Base-by-base conservation (phyloP, 2,888 invertebrate genomes). In the Zonitis immaculata region DNA sequence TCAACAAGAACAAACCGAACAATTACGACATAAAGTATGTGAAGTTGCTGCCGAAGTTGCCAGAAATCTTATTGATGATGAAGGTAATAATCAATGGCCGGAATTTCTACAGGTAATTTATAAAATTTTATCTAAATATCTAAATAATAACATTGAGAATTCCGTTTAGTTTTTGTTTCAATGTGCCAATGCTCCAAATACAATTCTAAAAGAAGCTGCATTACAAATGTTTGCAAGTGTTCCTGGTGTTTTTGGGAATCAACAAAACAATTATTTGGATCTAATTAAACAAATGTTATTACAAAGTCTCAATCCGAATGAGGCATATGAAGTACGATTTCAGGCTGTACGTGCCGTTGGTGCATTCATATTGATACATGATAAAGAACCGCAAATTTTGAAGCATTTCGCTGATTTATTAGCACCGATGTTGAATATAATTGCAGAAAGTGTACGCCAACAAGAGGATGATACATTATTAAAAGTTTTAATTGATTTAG, bases 11-110 rank as follows among this genome's bases (percentile, higher is more conserved):
- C 89, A 91, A 67, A 83, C 82, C 32, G 86, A 88, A 58, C 83
- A 84, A 59, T 78, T 92, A 56, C 82, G 95, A 51, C 88, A 91
- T 60, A 97, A 97, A 82, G 86, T 96, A 44, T 95, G 95, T 75
- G 98, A 99, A 76, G 90, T 95, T 48, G 89, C 91, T 30, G 91
- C 97, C n/a, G 98, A 99, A 78, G 83, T 96, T 46, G 95, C 96
- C 5, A 82, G 96, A 68, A 95, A 95, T 78, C 82, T 94, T 59
- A 87, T 97, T 62, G 96, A 96, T 70, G 96, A 96, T 66, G 94
- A 95, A 73, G 95, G 95, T 47, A 92, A 91, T 72, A 96, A 95
- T 78, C 88, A 88, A 63, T 98, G 97, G 98, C 95, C 94, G 8
- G 96, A 97, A 74, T 92, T 98, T 73, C 80, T 99, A 59, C 87